A percentile compares a stretch with the other conserved stretches of the same genome.
Evolutionary conservation across 1,140 invertebrate species (phyloP).

Genomic region (Eumaeus atala): DNA sequence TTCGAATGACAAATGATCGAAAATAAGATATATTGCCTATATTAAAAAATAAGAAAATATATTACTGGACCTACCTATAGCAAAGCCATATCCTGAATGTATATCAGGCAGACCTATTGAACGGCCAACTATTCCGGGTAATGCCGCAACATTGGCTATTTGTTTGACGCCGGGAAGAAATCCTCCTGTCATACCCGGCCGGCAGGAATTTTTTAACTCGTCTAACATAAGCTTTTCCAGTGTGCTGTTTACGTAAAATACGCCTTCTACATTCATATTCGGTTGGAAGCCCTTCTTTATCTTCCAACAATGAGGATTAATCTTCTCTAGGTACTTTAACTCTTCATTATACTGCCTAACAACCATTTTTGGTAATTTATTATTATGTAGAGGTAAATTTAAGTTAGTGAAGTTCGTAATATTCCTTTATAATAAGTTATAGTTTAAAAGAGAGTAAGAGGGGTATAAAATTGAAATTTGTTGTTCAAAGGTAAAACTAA

Average conservation of each 20-base stretch:
- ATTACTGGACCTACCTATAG: slow-evolving; percentile 82
- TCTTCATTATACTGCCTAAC: slow-evolving; percentile 96
- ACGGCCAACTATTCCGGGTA: slow-evolving; percentile 97
- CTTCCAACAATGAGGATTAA: slow-evolving; percentile 89
- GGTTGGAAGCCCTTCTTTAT: slow-evolving; percentile 99
- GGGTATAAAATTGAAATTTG: too few relatives aligned
- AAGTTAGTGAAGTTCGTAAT: too few relatives aligned
- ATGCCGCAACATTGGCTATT: slow-evolving; percentile 98
- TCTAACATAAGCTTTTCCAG: slow-evolving; percentile 98
- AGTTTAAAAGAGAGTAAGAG: too few relatives aligned
- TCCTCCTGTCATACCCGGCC: slow-evolving; percentile 91
- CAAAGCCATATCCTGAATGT: slow-evolving; percentile 99
- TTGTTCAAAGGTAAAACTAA: too few relatives aligned
- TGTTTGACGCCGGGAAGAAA: slow-evolving; percentile 99
- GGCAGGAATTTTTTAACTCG: slow-evolving; percentile 92
- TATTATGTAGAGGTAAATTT: not conserved
- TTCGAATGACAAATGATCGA: not conserved
- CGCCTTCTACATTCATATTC: slow-evolving; percentile 99
- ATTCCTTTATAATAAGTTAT: too few relatives aligned
- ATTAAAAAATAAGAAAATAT: too few relatives aligned
- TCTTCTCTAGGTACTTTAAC: slow-evolving; percentile 93
- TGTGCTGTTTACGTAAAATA: slow-evolving; percentile 96
- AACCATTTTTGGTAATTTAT: slow-evolving; percentile 79
- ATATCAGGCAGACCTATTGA: slow-evolving; percentile 97
- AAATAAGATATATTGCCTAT: slow-evolving; percentile 15